Evolutionary conservation across 1,140 invertebrate genomes (phyloP).

Genomic region (Drosophila lini): DNA sequence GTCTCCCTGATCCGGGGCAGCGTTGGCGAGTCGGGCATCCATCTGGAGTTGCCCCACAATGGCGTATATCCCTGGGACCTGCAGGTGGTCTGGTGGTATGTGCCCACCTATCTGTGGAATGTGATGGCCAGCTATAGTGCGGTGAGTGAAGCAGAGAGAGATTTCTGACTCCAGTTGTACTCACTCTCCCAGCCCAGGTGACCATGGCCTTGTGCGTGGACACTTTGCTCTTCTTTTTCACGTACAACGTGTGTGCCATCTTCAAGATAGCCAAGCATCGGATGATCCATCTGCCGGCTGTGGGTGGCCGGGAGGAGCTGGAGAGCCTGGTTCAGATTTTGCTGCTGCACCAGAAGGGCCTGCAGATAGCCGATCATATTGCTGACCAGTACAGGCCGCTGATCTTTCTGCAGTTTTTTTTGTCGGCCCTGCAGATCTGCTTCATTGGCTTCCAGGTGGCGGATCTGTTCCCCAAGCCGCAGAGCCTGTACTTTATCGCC

Average conservation of each 20-base stretch:
- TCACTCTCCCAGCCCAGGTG: constrained; percentile 1
- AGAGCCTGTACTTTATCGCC: constrained; percentile 59
- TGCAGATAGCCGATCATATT: constrained; percentile 54
- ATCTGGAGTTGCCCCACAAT: constrained; percentile 58
- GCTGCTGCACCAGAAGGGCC: constrained; percentile 57
- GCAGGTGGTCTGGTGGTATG: constrained; percentile 37
- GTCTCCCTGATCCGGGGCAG: constrained; percentile 30
- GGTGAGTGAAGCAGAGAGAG: constrained; percentile 18
- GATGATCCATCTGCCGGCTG: constrained; percentile 38
- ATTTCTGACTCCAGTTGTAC: background rate
- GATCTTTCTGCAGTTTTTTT: constrained; percentile 65
- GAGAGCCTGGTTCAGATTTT: constrained; percentile 40
- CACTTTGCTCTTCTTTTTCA: constrained; percentile 62
- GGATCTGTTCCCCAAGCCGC: constrained; percentile 59
- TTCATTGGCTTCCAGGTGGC: constrained; percentile 70
- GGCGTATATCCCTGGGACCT: constrained; percentile 53
- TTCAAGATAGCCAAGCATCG: constrained; percentile 69
- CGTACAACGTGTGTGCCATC: constrained; percentile 69
- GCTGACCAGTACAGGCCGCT: constrained; percentile 42
- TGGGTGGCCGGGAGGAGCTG: constrained; percentile 26
- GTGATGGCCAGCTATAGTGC: constrained; percentile 60
- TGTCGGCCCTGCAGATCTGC: constrained; percentile 63
- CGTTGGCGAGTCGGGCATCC: constrained; percentile 2
- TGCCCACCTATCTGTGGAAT: constrained; percentile 69
- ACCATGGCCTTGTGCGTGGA: constrained; percentile 66